These are phyloP conservation scores for Cheilosia scutellata DNA, from an alignment of 2,888 invertebrate genomes.

Conservation along the genomic window DNA sequence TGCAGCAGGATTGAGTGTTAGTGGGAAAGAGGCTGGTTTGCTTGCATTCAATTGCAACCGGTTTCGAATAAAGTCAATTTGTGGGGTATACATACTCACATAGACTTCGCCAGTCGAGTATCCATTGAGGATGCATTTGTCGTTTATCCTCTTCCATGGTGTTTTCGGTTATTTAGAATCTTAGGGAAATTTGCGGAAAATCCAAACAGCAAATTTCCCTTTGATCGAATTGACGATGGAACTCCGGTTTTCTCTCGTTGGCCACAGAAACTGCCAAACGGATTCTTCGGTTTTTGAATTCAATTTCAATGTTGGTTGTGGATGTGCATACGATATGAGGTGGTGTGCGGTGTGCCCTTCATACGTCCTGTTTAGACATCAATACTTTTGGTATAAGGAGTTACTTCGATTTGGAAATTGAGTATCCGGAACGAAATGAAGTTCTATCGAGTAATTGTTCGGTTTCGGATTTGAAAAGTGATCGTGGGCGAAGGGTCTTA, in stretches of 20 bases:
- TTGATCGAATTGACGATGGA: slow-evolving; percentile 66
- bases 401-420: slow-evolving; percentile 7
- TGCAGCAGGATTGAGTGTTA: background rate
- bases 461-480: background rate
- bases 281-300: slow-evolving; percentile 56
- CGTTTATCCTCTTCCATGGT: slow-evolving; percentile 36
- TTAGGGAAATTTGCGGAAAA: slow-evolving; percentile 73
- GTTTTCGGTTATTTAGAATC: slow-evolving; percentile 68
- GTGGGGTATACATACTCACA: slow-evolving; percentile 2
- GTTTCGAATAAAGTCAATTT: slow-evolving; percentile 65
- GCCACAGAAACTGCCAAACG: slow-evolving; percentile 56
- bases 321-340: slow-evolving; percentile 1
- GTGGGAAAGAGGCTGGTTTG: background rate
- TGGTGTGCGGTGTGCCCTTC: background rate
- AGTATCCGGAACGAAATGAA: background rate
- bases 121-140: slow-evolving; percentile 47
- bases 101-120: background rate
- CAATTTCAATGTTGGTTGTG: slow-evolving; percentile 37
- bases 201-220: slow-evolving; percentile 73
- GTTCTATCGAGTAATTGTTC: slow-evolving; percentile 4
- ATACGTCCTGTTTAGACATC: slow-evolving; percentile 1
- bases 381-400: background rate
- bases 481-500: background rate
- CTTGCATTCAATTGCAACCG: slow-evolving; percentile 52
- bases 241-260: slow-evolving; percentile 15